Percentiles rank a stretch among this genome's conserved stretches.
phyloP scores from a whole-genome alignment of 35 echinoderm and acorn worm genomes.

The Anneissia japonica region DNA sequence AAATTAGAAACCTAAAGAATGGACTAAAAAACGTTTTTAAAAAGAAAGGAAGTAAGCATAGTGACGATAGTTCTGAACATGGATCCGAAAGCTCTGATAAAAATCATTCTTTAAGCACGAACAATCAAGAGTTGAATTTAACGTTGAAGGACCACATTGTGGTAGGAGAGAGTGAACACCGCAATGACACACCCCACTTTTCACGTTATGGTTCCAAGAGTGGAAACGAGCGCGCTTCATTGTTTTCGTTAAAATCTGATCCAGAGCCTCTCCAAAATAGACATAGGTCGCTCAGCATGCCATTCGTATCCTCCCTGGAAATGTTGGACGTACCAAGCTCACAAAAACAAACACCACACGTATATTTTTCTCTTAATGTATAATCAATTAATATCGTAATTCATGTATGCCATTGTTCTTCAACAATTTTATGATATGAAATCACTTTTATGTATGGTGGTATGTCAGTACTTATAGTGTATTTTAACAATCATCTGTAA shows the following conservation, averaged over 20 bases:
- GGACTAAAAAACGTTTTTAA: background rate
- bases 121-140: background rate
- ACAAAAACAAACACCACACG: background rate
- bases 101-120: background rate
- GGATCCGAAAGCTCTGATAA: background rate
- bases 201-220: background rate
- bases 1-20: background rate
- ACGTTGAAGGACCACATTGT: background rate
- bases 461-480: no score
- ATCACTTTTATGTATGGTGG: no score
- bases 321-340: background rate
- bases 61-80: background rate
- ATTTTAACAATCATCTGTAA: no score
- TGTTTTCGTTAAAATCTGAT: background rate
- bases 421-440: no score
- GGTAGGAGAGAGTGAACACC: background rate
- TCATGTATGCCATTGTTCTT: no score
- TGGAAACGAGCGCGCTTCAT: no score
- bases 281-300: background rate
- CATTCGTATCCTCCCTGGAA: background rate
- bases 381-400: background rate
- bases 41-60: background rate
- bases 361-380: background rate
- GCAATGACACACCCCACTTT: background rate
- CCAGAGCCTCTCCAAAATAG: background rate